These are phyloP conservation scores for Drosophila seguyi DNA, from an alignment of 1,140 invertebrate species.

Conservation along the genomic window DNA sequence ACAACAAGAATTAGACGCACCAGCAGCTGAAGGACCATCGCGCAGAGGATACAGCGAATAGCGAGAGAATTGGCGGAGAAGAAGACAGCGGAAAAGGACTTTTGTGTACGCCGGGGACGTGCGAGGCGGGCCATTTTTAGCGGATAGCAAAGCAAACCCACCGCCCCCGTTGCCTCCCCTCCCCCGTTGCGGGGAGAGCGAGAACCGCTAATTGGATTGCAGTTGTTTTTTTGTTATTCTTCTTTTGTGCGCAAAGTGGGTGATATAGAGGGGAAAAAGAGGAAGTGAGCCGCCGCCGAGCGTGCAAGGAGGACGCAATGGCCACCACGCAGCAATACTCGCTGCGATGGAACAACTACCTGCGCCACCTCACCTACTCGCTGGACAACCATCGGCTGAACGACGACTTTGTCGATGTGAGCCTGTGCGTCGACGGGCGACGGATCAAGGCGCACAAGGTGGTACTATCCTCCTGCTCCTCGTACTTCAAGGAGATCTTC, in stretches of 20 bases:
- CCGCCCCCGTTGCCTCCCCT: slow-evolving; percentile 5
- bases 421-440: slow-evolving; percentile 93
- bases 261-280: not conserved
- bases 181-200: slow-evolving; percentile 18
- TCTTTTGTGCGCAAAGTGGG: not conserved
- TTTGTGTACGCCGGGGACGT: slow-evolving; percentile 12
- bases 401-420: slow-evolving; percentile 94
- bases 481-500: slow-evolving; percentile 93
- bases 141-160: slow-evolving; percentile 6
- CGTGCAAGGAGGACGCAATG: slow-evolving; percentile 51
- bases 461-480: slow-evolving; percentile 93
- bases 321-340: slow-evolving; percentile 89
- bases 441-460: slow-evolving; percentile 94
- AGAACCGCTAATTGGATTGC: slow-evolving; percentile 41
- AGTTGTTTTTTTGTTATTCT: not conserved
- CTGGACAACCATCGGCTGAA: slow-evolving; percentile 91
- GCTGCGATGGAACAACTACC: slow-evolving; percentile 91
- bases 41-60: not conserved
- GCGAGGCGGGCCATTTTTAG: slow-evolving; percentile 4
- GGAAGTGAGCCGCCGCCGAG: not conserved
- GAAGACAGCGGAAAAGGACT: slow-evolving; percentile 4
- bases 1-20: slow-evolving; percentile 1
- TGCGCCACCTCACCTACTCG: slow-evolving; percentile 90
- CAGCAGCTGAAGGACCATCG: not conserved
- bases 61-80: not conserved